Base-by-base conservation (phyloP, 2,113 vertebrate species). In the Saguinus midas region DNA sequence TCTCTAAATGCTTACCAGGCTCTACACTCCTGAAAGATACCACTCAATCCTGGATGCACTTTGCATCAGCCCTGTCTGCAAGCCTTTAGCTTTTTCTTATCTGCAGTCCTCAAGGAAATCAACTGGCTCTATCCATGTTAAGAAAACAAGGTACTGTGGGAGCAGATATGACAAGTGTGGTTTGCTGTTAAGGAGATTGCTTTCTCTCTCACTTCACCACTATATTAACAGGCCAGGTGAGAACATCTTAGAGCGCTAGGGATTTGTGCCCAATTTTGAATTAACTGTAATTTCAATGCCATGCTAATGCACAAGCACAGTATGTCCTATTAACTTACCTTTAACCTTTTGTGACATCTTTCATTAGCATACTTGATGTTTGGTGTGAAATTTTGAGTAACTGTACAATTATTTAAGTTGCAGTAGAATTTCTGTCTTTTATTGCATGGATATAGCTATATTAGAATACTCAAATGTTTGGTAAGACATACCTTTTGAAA, bases 21-120 rank as follows among this genome's bases (percentile, higher is more conserved):
- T 98, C 83, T 97, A 97, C 1, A 94, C 98, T 93, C 97, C 97
- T 83, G 98, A 96, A 64, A 96, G 64, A 29, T 98, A 90, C 96
- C 96, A 66, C 84, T 97, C 98, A 0, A 98, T 99, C 58, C 95
- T 99, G 98, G 98, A 99, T 79, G 98, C 99, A 35, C 98, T 99
- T 92, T 98, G 99, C 96, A 99, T 99, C 98, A 97, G 94, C 0
- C 99, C 98, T 85, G 91, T 99, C 23, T 27, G 97, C 97, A 98
- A 98, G 90, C 97, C 98, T 95, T 84, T 97, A 11, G 75, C 98
- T 86, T 93, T 98, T 64, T 96, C 55, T 14, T 97, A 97, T 97
- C 90, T 91, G 18, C 96, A 96, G 55, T 98, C 98, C 75, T 98
- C 98, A 57, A 98, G 97, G 52, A 98, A 98, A 76, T 98, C 98